Evolutionary conservation across 2,888 invertebrate genomes (phyloP), one percentile per base, ranked within the genome.

Genomic region (Notodonta ziczac): DNA sequence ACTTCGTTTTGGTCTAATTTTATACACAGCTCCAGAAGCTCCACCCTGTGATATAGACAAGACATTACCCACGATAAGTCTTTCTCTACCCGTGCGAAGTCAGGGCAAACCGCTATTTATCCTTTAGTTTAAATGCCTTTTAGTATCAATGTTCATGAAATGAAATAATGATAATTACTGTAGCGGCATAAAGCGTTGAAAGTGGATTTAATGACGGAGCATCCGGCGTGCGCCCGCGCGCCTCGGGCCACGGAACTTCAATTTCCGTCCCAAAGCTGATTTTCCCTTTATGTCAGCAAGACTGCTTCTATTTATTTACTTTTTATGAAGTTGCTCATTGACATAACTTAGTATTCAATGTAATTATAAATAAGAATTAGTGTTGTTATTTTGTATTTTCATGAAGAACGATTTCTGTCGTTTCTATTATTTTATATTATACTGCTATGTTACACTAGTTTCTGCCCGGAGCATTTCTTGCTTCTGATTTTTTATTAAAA

Each of bases 191-290:
- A 76, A 82, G 68, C 70, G 65, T 67, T 80, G 82, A 80, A 81
- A 84, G 83, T 81, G 81, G 78, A 80, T 80, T 78, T 88, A 89
- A 88, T 85, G 83, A 81, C 80, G 76, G 70, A 66, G 66, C 81
- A 76, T 88, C 88, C 88, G 87, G 81, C 59, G 74, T 86, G 88
- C 84, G 85, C 87, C 78, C 84, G 84, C 82, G 84, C 86, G 81
- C 77, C 70, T 69, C 78, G 67, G 75, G 87, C 84, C 74, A 76
- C 89, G 89, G 89, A 91, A 89, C 89, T 88, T 88, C 88, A 90
- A 91, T 91, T 91, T 91, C 90, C 90, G 87, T 67, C 78, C 75
- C 63, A 81, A 86, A 87, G 84, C 84, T 84, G 87, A 88, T 88
- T 90, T 87, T 86, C 81, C 83, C 81, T 86, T 87, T 84, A 85